Evolutionary conservation across 2,797 vertebrate species (phyloP).

Genomic region (Picus viridis): DNA sequence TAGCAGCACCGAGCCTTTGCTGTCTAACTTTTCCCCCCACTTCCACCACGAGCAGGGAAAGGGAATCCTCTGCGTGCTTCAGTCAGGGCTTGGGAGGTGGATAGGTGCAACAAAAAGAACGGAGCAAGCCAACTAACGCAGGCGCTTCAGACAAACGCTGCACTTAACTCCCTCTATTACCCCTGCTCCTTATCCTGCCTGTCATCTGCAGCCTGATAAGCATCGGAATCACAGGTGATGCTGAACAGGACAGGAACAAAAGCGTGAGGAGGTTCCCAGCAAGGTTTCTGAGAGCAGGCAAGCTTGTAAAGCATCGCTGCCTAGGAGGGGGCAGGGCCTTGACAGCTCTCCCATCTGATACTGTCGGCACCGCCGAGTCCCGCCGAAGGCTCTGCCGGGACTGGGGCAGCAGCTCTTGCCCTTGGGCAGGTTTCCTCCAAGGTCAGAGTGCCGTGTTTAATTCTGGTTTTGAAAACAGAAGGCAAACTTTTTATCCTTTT

Average conservation of each 20-base stretch:
- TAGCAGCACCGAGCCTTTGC: constrained; percentile 48
- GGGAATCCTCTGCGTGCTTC: constrained; percentile 54
- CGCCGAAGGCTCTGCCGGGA: too few species aligned
- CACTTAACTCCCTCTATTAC: neutral
- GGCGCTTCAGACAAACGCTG: neutral
- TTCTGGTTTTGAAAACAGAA: neutral
- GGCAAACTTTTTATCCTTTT: too few species aligned
- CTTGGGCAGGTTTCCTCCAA: too few species aligned
- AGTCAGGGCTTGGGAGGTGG: neutral
- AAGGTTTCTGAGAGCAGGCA: constrained; percentile 14
- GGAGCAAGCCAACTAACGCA: neutral
- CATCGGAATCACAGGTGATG: too few species aligned
- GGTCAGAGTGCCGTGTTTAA: too few species aligned
- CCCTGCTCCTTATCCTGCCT: too few species aligned
- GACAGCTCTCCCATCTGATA: constrained; percentile 5
- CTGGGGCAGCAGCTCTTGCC: too few species aligned
- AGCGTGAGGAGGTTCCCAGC: constrained; percentile 33
- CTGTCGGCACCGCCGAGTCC: neutral
- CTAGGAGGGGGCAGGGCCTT: neutral
- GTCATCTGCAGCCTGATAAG: too few species aligned
- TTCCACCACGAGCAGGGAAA: neutral
- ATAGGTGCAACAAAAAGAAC: neutral
- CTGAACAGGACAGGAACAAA: neutral
- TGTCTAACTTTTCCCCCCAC: constrained; percentile 9
- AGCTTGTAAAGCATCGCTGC: neutral